Evolutionary conservation across 2,888 invertebrate species (phyloP), one percentile per base, ranked within the genome.

Genomic region (Clusia tigrina): DNA sequence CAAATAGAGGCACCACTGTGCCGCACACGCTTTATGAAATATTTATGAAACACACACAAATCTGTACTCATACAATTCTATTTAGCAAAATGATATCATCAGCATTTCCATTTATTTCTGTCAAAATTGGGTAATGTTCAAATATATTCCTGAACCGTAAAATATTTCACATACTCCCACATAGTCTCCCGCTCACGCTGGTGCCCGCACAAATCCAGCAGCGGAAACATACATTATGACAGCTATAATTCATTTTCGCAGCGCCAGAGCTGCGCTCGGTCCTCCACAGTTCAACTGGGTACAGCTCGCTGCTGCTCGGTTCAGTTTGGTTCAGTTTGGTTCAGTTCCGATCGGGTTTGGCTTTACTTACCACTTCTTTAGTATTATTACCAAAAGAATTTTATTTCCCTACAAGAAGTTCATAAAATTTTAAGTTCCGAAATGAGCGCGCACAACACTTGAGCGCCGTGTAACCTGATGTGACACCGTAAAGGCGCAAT

Each of bases 231-330:
- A 20, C 20, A 26, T 54, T 65, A 66, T 20, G 74, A 67, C 65
- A 69, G 71, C 69, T 75, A 78, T 78, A 78, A 77, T 76, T 78
- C 77, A 78, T 76, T 76, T 76, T 76, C 66, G 65, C 73, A 74
- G 71, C 65, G 22, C 1, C 67, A 17, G 18, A 1, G 24, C 12
- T 42, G 23, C 42, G 9, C n/a, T 42, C 56, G 24, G 12, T 5
- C 5, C 9, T 54, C 3, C 25, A 54, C 23, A 24, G 32, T 6
- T 20, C 2, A 58, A 24, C 37, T 10, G 24, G 25, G 22, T 17
- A 55, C 58, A 51, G n/a, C n/a, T n/a, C n/a, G n/a, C 37, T 42
- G n/a, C 42, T 3, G 42, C n/a, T 42, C 3, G 3, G 9, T 42
- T 42, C n/a, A n/a, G 3, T n/a, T n/a, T n/a, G 6, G 12, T 42